Base-by-base conservation (phyloP, 1,140 invertebrate genomes). In the Philopotamus ludificatus region DNA sequence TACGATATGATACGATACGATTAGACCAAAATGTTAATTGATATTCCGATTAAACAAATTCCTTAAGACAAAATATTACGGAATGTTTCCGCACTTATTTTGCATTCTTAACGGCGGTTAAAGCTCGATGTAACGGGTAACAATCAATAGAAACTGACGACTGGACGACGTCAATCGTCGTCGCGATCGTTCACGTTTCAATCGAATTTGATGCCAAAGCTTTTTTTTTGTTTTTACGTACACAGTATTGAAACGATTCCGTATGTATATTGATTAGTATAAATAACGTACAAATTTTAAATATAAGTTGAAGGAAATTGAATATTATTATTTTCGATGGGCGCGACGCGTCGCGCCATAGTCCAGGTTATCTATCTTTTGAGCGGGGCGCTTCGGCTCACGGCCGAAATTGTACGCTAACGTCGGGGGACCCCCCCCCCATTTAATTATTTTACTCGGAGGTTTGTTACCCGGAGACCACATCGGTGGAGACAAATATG, bases 111-210 rank as follows among this genome's bases (percentile, higher is more conserved):
- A 28, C 42, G 54, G 34, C 39, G 20, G 39, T 57, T 57, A 21
- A 41, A 39, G 42, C 54, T 57, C 42, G 54, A 57, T 57, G 54
- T 57, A 41, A 41, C 54, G 54, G 54, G 54, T 57, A 57, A 57
- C 54, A 55, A 49, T 55, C 41, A 18, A 26, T 25, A 12, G 15
- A 28, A 18, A 20, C 1, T 54, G 12, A 49, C 12, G 9, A 34
- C 16, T 34, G n/a, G n/a, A n/a, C n/a, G n/a, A n/a, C n/a, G n/a
- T n/a, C n/a, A n/a, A n/a, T n/a, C n/a, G n/a, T n/a, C n/a, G n/a
- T n/a, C n/a, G n/a, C n/a, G n/a, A n/a, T n/a, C n/a, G n/a, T n/a
- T n/a, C 28, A 34, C 28, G 4, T 34, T 34, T 34, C 12, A 34
- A 34, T 34, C 12, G 12, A 34, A 12, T 53, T 53, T 12, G 18